Evolutionary conservation across 2,888 invertebrate species (phyloP).

Genomic region (Xestia c-nigrum): DNA sequence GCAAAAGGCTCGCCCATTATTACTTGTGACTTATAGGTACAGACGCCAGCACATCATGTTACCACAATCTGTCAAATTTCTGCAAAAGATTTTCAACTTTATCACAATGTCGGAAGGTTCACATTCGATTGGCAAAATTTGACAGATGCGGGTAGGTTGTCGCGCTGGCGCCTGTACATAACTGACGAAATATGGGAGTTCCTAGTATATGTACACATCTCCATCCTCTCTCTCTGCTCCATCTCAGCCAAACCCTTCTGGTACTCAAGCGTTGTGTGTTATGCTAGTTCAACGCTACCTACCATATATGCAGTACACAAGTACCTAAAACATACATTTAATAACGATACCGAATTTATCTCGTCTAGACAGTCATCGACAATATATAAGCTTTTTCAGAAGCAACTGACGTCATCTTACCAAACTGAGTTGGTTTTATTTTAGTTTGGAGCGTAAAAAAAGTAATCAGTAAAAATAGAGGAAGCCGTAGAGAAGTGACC

Average conservation of each 20-base stretch:
- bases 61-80: no score
- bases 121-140: no score
- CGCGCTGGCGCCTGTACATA: no score
- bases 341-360: slow-evolving; percentile 22
- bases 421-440: slow-evolving; percentile 29
- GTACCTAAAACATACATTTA: neutral
- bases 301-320: neutral
- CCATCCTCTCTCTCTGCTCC: no score
- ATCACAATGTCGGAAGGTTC: no score
- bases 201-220: neutral
- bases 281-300: neutral
- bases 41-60: no score
- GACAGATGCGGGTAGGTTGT: no score
- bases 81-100: no score
- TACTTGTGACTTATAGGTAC: neutral
- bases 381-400: slow-evolving; percentile 30
- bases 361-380: slow-evolving; percentile 34
- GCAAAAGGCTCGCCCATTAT: neutral
- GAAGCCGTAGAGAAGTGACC: slow-evolving; percentile 56
- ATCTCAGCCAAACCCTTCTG: neutral
- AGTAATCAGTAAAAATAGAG: slow-evolving; percentile 35
- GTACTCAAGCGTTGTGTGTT: neutral
- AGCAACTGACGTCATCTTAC: slow-evolving; percentile 10
- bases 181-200: neutral
- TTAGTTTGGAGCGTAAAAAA: slow-evolving; percentile 28